A percentile compares a stretch with the other conserved stretches of the same genome.
These are phyloP conservation scores for Ochropleura plecta DNA, from an alignment of 2,888 invertebrate genomes.

Conservation along the genomic window DNA sequence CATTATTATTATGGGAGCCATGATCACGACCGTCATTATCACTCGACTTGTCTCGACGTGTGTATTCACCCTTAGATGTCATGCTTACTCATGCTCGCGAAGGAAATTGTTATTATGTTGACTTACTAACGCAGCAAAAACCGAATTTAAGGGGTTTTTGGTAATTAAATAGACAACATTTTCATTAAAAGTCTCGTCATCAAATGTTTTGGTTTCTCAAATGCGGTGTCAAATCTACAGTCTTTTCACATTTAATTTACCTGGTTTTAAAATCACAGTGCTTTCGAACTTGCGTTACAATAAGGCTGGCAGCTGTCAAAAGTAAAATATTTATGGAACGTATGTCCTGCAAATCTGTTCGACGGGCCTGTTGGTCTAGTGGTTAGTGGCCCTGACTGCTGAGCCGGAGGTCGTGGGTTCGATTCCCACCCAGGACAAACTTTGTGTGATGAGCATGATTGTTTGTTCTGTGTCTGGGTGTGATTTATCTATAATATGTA, in stretches of 20 bases:
- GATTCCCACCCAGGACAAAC: too few species aligned
- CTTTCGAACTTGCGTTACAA: neutral
- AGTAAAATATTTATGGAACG: neutral
- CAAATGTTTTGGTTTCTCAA: neutral
- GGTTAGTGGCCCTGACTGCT: too few species aligned
- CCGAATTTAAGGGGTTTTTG: neutral
- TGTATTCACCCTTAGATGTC: constrained; percentile 30
- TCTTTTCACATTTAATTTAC: neutral
- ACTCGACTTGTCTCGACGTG: constrained; percentile 50
- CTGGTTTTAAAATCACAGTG: neutral
- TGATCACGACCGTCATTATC: constrained; percentile 69
- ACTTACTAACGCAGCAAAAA: neutral
- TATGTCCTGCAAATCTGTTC: too few species aligned
- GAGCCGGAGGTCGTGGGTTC: too few species aligned
- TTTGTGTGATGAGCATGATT: too few species aligned
- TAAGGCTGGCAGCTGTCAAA: neutral
- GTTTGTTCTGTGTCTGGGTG: too few species aligned
- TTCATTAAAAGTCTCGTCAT: neutral
- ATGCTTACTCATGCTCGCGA: constrained; percentile 56
- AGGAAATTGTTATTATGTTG: constrained; percentile 11
- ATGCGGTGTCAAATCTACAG: neutral
- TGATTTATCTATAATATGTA: too few species aligned
- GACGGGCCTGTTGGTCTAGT: too few species aligned
- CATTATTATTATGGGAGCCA: constrained; percentile 78
- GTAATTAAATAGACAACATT: neutral